Conservation (phyloP, 2,113 vertebrate genomes). For the Ictalurus furcatus region DNA sequence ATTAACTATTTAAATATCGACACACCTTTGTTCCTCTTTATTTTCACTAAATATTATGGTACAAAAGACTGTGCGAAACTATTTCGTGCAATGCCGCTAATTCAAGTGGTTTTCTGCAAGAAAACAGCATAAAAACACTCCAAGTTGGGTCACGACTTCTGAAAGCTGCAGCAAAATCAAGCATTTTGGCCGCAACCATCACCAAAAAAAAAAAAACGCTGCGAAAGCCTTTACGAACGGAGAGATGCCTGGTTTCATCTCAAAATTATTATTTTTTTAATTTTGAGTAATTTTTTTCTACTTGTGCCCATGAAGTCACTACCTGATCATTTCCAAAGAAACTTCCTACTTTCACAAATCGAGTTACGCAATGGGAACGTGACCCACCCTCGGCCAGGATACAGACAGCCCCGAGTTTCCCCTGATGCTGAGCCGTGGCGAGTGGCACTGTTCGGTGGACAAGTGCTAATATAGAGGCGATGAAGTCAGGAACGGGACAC, state of each 20-base stretch:
- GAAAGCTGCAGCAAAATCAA: no score
- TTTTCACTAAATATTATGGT: no score
- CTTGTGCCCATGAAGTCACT: background rate
- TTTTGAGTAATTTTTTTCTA: background rate
- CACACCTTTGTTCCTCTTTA: background rate
- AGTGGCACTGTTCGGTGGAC: background rate
- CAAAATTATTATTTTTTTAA: background rate
- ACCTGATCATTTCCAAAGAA: background rate
- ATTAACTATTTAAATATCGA: background rate
- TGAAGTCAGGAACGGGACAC: background rate
- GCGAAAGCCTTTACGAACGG: no score
- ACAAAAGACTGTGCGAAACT: no score
- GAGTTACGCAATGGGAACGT: background rate
- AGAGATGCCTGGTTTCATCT: background rate
- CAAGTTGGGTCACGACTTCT: no score
- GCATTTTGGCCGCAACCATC: no score
- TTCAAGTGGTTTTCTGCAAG: no score
- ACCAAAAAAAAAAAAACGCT: no score
- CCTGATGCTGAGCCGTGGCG: background rate
- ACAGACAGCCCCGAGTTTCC: background rate
- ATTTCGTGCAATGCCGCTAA: no score
- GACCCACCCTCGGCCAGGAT: background rate
- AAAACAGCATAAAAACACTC: no score
- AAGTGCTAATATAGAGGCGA: background rate
- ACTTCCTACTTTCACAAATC: background rate